Percentiles rank a stretch among this genome's conserved stretches.
Conservation (phyloP, 2,797 vertebrate genomes). For the Glyptemys insculpta region DNA sequence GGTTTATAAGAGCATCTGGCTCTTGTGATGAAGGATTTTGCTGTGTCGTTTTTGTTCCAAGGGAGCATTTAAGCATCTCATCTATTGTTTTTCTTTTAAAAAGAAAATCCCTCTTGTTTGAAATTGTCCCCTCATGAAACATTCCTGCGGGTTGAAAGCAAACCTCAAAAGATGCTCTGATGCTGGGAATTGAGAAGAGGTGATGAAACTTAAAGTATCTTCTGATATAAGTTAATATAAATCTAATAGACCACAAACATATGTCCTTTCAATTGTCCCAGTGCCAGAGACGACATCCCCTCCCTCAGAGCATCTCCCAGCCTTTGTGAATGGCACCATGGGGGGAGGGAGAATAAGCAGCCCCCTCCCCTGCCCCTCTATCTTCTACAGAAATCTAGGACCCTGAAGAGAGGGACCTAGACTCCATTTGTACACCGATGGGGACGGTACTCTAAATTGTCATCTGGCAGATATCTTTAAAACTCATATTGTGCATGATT, state of each 20-base stretch:
- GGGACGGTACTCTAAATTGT: fast-evolving
- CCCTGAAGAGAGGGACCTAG: not conserved
- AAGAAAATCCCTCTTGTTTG: not conserved
- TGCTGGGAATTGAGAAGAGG: not conserved
- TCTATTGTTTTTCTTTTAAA: too few relatives aligned
- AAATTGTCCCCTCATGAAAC: not conserved
- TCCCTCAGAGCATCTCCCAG: not conserved
- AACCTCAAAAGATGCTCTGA: not conserved
- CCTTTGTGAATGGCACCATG: not conserved
- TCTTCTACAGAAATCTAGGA: not conserved
- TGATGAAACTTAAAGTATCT: too few relatives aligned
- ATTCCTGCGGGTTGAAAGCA: not conserved
- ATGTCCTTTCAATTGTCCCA: not conserved
- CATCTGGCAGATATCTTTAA: not conserved
- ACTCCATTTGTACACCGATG: not conserved
- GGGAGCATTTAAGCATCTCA: not conserved
- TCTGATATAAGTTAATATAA: not conserved
- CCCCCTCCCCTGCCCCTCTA: not conserved
- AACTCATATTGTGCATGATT: not conserved
- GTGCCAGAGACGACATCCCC: too few relatives aligned
- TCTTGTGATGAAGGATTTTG: not conserved
- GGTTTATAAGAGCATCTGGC: not conserved
- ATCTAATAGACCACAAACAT: not conserved
- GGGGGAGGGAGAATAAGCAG: not conserved
- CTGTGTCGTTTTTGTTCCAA: not conserved